Conservation (phyloP, 2,888 invertebrate genomes). For the Anodontia alba region DNA sequence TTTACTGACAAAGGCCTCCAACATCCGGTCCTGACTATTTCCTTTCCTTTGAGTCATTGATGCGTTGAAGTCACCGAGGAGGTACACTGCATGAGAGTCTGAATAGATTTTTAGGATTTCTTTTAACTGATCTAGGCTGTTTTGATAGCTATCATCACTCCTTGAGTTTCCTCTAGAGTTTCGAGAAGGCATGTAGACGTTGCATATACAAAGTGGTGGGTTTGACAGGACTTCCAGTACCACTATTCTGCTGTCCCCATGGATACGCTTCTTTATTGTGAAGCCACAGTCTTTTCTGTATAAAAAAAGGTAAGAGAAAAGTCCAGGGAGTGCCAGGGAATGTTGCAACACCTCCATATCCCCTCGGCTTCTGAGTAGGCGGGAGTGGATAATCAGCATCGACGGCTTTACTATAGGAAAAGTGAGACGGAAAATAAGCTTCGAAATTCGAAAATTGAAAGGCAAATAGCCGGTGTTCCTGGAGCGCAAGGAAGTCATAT, state of each 20-base stretch:
- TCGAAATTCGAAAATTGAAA: too few relatives aligned
- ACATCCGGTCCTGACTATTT: not conserved
- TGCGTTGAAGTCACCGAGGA: not conserved
- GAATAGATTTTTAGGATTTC: not conserved
- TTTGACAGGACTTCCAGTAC: not conserved
- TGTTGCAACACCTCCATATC: too few relatives aligned
- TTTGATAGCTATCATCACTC: not conserved
- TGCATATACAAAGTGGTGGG: not conserved
- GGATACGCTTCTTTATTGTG: not conserved
- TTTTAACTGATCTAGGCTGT: not conserved
- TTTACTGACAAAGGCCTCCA: not conserved
- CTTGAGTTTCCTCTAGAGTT: not conserved
- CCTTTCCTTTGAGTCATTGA: not conserved
- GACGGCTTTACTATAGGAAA: too few relatives aligned
- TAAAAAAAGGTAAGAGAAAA: too few relatives aligned
- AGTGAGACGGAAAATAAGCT: too few relatives aligned
- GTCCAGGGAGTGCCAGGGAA: too few relatives aligned
- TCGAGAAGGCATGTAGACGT: not conserved
- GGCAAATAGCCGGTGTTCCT: conserved; percentile 1
- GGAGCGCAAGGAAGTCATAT: not conserved
- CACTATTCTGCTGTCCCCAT: not conserved
- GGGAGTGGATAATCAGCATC: too few relatives aligned
- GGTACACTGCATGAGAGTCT: not conserved
- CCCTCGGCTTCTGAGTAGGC: too few relatives aligned
- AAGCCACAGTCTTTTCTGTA: not conserved